A percentile compares a stretch with the other conserved stretches of the same genome.
These are phyloP conservation scores for Phrynocephalus guinanensis DNA, from an alignment of 2,797 vertebrate species.

Conservation along the genomic window DNA sequence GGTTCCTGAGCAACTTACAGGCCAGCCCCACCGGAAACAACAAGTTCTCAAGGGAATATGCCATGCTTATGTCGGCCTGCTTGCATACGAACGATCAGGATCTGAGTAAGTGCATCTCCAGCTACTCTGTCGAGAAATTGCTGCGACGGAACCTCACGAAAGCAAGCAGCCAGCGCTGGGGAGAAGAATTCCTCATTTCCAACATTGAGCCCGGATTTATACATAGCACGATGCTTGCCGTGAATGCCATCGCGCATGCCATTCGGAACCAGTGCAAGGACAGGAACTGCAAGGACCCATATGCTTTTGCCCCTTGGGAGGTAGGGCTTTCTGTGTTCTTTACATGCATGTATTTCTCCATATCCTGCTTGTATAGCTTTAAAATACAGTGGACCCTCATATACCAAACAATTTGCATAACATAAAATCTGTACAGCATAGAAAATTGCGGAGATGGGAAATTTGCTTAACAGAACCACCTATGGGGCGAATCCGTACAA, in stretches of 20 bases:
- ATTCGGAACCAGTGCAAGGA: slow-evolving; percentile 79
- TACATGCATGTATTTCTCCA: neutral
- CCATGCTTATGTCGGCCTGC: slow-evolving; percentile 70
- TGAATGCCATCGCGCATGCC: slow-evolving; percentile 83
- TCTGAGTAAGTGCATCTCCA: slow-evolving; percentile 76
- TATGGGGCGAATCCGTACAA: no score
- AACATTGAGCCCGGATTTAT: slow-evolving; percentile 72
- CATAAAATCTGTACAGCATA: no score
- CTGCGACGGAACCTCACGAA: slow-evolving; percentile 55
- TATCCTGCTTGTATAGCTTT: neutral
- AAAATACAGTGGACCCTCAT: no score
- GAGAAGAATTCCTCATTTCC: slow-evolving; percentile 72
- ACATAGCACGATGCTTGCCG: slow-evolving; percentile 83
- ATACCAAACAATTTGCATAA: no score
- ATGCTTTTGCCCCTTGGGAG: slow-evolving; percentile 84
- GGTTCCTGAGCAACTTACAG: slow-evolving; percentile 80
- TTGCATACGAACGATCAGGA: slow-evolving; percentile 68
- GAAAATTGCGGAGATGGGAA: no score
- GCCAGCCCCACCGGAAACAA: slow-evolving; percentile 69
- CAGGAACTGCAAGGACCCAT: slow-evolving; percentile 79
- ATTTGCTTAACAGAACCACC: no score
- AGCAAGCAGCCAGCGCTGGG: slow-evolving; percentile 59
- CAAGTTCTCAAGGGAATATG: slow-evolving; percentile 77
- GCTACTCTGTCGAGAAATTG: slow-evolving; percentile 55
- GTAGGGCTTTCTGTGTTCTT: slow-evolving; percentile 71